Conservation (phyloP, 2,113 vertebrate species). For the Neopipo cinnamomea region DNA sequence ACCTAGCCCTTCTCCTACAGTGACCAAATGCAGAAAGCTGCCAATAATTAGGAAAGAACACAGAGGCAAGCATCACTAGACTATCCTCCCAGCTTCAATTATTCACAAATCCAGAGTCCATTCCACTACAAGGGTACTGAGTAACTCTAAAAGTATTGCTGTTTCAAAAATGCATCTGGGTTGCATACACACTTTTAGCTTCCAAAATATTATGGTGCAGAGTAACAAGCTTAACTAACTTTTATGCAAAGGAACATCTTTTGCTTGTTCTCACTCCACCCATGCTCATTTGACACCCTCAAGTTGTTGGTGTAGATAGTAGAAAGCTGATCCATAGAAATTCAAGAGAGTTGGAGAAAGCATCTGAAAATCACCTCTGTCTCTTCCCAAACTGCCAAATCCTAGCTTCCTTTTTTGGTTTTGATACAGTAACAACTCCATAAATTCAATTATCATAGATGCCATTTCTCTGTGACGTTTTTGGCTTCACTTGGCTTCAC, state of each 20-base stretch:
- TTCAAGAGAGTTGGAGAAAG: neutral
- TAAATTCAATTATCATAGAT: neutral
- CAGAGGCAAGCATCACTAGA: neutral
- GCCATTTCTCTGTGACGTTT: neutral
- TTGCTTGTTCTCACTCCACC: neutral
- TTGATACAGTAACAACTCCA: neutral
- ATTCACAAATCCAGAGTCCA: neutral
- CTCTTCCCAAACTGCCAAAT: neutral
- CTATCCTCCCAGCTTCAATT: neutral
- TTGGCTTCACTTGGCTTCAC: neutral
- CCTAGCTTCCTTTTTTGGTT: neutral
- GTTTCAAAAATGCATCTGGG: neutral
- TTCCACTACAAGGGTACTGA: neutral
- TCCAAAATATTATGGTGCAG: neutral
- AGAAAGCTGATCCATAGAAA: neutral
- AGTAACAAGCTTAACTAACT: neutral
- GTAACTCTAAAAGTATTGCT: neutral
- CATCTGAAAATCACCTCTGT: neutral
- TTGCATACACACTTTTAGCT: neutral
- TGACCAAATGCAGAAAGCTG: neutral
- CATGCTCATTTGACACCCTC: neutral
- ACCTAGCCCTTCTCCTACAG: neutral
- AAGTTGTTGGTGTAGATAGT: neutral
- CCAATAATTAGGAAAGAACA: neutral
- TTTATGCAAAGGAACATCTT: neutral